Evolutionary conservation across 2,888 invertebrate genomes (phyloP), one percentile per base, ranked within the genome.

Genomic region (Sminthurides aquaticus): DNA sequence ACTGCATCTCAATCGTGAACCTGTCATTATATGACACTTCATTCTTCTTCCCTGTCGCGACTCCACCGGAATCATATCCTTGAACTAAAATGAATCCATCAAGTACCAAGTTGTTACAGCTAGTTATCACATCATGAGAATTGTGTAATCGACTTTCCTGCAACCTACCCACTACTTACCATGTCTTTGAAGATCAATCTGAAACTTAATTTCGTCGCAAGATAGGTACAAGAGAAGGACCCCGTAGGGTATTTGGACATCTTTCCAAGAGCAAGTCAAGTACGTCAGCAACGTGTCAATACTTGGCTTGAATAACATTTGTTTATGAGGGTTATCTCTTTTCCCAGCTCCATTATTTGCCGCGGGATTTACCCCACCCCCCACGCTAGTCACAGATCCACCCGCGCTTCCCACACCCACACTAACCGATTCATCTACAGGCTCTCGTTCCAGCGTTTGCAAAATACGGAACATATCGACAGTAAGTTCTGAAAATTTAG

Each of bases 391-490:
- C 3, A 20, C 60, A 18, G 48, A n/a, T 2, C 34, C 49, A 8
- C 43, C 48, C 1, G 27, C 25, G 15, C 48, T 29, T 3, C 27
- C 15, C n/a, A 22, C 22, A 20, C 29, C 43, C 1, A 54, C 61
- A 24, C 18, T 22, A 11, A 56, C 26, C 2, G 63, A 49, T 71
- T 89, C 89, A 75, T 91, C 91, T 74, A 89, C 87, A 15, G 93
- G 91, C 78, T 97, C 95, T 70, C 93, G 82, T 79, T 97, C 97
- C 67, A 97, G 80, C 0, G 93, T 93, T 80, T 97, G 97, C 67
- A 96, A 83, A 87, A 97, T 95, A 75, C 96, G 84, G 80, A 91
- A 97, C 97, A 97, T 97, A 81, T 97, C 97, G 84, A 97, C 87
- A 18, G 96, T 96, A 74, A 97, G 81, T 80, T 97, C 96, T 73